Evolutionary conservation across 2,113 vertebrate genomes (phyloP).

Genomic region (Ptilonorhynchus violaceus): DNA sequence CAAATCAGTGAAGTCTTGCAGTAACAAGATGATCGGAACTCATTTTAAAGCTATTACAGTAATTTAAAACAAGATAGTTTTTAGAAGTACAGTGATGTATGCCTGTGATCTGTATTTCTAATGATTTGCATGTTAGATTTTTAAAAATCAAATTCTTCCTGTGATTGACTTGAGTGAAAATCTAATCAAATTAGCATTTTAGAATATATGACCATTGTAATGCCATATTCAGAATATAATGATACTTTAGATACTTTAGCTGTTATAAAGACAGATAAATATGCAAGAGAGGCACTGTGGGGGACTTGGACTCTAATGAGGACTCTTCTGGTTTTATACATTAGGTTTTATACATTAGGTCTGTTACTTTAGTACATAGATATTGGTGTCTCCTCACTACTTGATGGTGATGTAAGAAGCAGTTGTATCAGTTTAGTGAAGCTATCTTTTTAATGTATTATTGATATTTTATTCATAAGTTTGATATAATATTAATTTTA

Average conservation of each 20-base stretch:
- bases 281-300: neutral
- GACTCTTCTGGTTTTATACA: neutral
- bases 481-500: neutral
- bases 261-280: neutral
- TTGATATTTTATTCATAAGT: neutral
- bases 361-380: neutral
- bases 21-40: neutral
- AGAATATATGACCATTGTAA: neutral
- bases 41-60: neutral
- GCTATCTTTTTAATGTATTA: neutral
- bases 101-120: neutral
- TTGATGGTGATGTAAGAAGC: neutral
- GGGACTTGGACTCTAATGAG: neutral
- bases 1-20: neutral
- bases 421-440: neutral
- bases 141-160: neutral
- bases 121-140: neutral
- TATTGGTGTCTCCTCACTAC: neutral
- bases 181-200: constrained; percentile 18
- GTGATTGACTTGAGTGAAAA: constrained; percentile 23
- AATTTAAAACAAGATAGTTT: neutral
- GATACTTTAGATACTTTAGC: neutral
- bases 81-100: neutral
- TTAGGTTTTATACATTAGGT: neutral
- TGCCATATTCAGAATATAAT: neutral